phyloP scores from a whole-genome alignment of 2,113 vertebrate species.

The Myxocyprinus asiaticus region DNA sequence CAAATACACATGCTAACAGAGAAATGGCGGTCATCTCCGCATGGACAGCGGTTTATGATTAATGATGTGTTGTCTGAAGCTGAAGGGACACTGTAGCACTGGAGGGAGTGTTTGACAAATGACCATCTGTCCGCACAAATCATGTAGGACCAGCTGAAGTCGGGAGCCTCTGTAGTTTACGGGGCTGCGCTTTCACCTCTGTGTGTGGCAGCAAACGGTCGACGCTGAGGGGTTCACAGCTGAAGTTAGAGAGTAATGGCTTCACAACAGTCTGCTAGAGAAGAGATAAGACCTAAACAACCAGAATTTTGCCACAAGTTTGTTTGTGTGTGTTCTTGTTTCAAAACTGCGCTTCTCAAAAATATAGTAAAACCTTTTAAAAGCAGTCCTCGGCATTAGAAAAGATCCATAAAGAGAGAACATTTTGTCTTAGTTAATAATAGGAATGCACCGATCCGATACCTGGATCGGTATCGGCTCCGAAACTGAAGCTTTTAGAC shows the following conservation, averaged over 20 bases:
- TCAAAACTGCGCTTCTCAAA: too few species aligned
- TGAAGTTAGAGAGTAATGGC: slow-evolving; percentile 27
- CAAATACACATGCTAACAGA: neutral
- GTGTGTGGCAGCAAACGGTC: slow-evolving; percentile 5
- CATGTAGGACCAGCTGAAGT: neutral
- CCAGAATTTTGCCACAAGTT: too few species aligned
- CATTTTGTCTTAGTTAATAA: too few species aligned
- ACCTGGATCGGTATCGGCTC: too few species aligned
- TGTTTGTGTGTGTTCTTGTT: too few species aligned
- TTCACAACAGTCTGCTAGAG: slow-evolving; percentile 21
- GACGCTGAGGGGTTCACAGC: neutral
- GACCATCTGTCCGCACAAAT: neutral
- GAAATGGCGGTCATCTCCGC: neutral
- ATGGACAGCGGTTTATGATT: neutral
- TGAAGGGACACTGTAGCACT: neutral
- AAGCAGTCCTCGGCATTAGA: too few species aligned
- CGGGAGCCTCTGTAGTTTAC: slow-evolving; percentile 23
- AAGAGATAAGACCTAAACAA: too few species aligned
- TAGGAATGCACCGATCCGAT: too few species aligned
- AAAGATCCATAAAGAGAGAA: too few species aligned
- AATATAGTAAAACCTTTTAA: too few species aligned
- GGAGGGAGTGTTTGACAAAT: neutral
- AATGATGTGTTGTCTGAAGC: neutral
- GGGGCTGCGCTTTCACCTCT: slow-evolving; percentile 1
- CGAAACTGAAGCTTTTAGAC: too few species aligned